A percentile compares a stretch with the other conserved stretches of the same genome.
phyloP scores from a whole-genome alignment of 1,140 invertebrate species.

The Parasteatoda tepidariorum region DNA sequence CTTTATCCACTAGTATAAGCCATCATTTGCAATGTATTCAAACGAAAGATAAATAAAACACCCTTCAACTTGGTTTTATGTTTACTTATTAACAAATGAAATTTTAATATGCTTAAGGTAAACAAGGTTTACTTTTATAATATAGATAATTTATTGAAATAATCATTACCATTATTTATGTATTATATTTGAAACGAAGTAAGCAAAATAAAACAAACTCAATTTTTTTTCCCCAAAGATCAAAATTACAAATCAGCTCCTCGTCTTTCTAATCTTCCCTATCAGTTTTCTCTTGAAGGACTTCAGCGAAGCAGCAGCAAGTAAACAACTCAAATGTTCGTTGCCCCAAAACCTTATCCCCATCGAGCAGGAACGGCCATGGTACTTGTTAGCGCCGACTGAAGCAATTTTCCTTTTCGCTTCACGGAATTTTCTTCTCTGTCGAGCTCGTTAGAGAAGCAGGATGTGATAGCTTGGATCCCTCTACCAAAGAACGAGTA shows the following conservation, averaged over 20 bases:
- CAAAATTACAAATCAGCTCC: not conserved
- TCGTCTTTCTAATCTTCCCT: not conserved
- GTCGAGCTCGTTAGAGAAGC: conserved; percentile 32
- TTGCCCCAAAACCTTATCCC: not conserved
- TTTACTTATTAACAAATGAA: no score
- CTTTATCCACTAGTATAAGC: no score
- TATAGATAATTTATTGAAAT: no score
- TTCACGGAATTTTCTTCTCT: conserved; percentile 20
- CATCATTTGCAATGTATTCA: no score
- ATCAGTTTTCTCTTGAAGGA: not conserved
- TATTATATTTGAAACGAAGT: no score
- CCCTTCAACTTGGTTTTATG: no score
- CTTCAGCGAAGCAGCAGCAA: not conserved
- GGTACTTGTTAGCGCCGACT: conserved; percentile 39
- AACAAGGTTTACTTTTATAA: no score
- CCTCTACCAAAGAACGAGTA: not conserved
- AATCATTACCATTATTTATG: no score
- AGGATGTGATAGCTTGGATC: conserved; percentile 23
- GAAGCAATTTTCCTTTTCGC: conserved; percentile 31
- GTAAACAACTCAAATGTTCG: not conserved
- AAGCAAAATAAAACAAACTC: no score
- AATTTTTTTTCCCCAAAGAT: no score
- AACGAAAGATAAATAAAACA: no score
- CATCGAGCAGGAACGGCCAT: not conserved
- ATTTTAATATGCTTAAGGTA: no score